Base-by-base conservation (phyloP, 2,888 invertebrate genomes). In the Eupithecia abbreviata region DNA sequence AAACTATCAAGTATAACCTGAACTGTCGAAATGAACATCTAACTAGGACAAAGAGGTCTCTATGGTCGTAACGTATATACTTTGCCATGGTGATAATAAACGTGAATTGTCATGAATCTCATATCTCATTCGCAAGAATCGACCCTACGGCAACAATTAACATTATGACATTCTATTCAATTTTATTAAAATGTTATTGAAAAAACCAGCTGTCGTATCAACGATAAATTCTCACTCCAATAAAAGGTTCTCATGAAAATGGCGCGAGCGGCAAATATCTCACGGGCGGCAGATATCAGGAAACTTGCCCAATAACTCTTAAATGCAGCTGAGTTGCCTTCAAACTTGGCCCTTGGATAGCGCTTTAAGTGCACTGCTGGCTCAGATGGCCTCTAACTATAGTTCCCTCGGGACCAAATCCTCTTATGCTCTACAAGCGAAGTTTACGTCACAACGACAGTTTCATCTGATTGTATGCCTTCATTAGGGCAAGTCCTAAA, bases 241-340 rank as follows among this genome's bases (percentile, higher is more conserved):
- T 58, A 58, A 58, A 58, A 15, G n/a, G n/a, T 51, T 51, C n/a
- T 51, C 58, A 58, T 18, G n/a, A 58, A 58, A 58, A 58, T 58
- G 58, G 58, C 18, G 18, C 58, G 18, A 58, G 58, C 58, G 3
- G 18, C 3, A 58, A 58, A 51, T 15, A 51, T 15, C 51, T 51
- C 51, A 51, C 51, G 51, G 2, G 51, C 15, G 55, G 47, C 10
- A 12, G 47, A n/a, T 55, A 58, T 58, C 58, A 58, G 58, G 58
- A 18, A 58, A 58, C 58, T 58, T 58, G 58, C n/a, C 58, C 58
- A 58, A 58, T 58, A 58, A 18, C 58, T 58, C 58, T 58, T 9
- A 58, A 58, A 58, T 18, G 58, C 58, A 58, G 58, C 58, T 58
- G 18, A 58, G 58, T 58, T 58, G 58, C 58, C 58, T 55, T 58